A percentile compares a stretch with the other conserved stretches of the same genome.
Evolutionary conservation across 2,888 invertebrate species (phyloP).

Genomic region (Mycalesis mineus): DNA sequence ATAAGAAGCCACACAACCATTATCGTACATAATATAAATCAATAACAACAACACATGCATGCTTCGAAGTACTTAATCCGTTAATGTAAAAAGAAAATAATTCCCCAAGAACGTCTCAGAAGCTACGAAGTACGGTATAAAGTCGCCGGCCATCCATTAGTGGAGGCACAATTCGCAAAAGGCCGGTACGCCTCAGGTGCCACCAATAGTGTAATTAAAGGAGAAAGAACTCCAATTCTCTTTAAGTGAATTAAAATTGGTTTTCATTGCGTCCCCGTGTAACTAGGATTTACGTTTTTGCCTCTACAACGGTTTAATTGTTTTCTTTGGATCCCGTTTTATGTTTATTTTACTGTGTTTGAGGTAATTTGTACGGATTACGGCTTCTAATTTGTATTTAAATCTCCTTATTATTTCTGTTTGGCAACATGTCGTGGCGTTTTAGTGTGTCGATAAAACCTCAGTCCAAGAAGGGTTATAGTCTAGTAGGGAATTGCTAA

Average conservation of each 20-base stretch:
- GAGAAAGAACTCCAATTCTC: conserved; percentile 52
- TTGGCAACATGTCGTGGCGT: neutral
- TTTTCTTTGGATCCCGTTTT: conserved; percentile 29
- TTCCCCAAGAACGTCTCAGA: neutral
- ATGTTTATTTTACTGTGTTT: conserved; percentile 28
- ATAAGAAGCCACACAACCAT: neutral
- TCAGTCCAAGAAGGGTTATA: neutral
- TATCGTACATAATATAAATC: neutral
- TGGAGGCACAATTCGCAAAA: conserved; percentile 52
- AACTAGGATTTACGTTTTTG: conserved; percentile 37
- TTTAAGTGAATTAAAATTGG: conserved; percentile 53
- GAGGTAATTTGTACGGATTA: conserved; percentile 19
- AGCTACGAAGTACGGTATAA: conserved; percentile 30
- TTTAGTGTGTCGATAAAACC: neutral
- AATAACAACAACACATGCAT: neutral
- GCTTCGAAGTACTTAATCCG: no score
- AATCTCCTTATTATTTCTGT: conserved; percentile 9
- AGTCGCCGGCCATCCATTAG: conserved; percentile 38
- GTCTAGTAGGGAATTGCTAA: no score
- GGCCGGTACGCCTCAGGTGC: conserved; percentile 57
- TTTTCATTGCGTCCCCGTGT: conserved; percentile 35
- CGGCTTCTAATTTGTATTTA: conserved; percentile 23
- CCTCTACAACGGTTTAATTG: conserved; percentile 29
- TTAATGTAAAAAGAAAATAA: neutral
- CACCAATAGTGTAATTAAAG: conserved; percentile 66